phyloP scores from a whole-genome alignment of 1,140 invertebrate genomes.

The Papilio helenus region DNA sequence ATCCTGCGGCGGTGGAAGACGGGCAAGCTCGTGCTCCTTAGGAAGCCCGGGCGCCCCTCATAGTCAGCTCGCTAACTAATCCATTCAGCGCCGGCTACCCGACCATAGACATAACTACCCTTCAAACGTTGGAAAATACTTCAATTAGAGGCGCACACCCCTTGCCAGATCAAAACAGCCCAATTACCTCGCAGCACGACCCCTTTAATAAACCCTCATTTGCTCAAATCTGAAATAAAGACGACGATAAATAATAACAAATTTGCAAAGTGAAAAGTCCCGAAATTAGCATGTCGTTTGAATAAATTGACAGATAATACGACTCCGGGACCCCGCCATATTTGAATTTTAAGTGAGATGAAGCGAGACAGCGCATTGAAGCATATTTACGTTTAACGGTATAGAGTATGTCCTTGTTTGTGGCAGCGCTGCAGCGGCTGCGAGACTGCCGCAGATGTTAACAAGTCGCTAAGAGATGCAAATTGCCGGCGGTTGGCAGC shows the following conservation, averaged over 20 bases:
- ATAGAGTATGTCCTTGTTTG: constrained; percentile 42
- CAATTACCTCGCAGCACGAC: constrained; percentile 73
- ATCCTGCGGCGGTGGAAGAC: too few relatives aligned
- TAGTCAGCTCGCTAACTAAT: constrained; percentile 70
- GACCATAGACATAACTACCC: constrained; percentile 54
- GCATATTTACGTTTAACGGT: constrained; percentile 37
- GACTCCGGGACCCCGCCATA: constrained; percentile 63
- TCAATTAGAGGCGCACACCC: constrained; percentile 66
- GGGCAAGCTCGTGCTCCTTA: too few relatives aligned
- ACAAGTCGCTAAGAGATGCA: constrained; percentile 76
- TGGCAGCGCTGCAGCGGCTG: constrained; percentile 57
- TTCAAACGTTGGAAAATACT: constrained; percentile 75
- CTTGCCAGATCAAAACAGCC: constrained; percentile 70
- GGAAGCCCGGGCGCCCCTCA: too few relatives aligned
- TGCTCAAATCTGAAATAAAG: constrained; percentile 75
- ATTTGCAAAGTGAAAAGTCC: constrained; percentile 66
- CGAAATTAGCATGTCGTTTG: constrained; percentile 78
- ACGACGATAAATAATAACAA: constrained; percentile 73
- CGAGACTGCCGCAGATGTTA: constrained; percentile 51
- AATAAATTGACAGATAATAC: constrained; percentile 76
- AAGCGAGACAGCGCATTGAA: constrained; percentile 53
- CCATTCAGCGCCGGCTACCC: constrained; percentile 62
- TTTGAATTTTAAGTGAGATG: constrained; percentile 42
- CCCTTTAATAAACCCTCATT: constrained; percentile 76
- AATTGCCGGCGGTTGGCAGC: constrained; percentile 77